These are phyloP conservation scores for Cepaea hortensis DNA, from an alignment of 2,888 invertebrate species.

Conservation along the genomic window DNA sequence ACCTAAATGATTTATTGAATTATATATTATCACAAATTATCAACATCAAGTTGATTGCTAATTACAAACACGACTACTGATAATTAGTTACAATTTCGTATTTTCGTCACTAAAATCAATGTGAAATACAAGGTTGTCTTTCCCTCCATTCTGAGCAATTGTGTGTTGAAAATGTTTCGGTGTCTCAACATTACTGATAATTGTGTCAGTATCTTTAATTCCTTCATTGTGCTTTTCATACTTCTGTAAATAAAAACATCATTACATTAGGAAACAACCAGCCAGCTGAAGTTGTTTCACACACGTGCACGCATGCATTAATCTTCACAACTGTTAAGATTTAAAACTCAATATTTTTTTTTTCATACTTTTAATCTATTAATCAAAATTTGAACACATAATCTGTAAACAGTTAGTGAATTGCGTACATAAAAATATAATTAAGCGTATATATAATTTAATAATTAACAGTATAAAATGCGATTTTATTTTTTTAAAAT, in stretches of 20 bases:
- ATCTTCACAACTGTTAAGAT: too few relatives aligned
- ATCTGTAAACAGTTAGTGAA: too few relatives aligned
- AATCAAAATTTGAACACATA: too few relatives aligned
- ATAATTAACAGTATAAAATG: too few relatives aligned
- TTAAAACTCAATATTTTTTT: too few relatives aligned
- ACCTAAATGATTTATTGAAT: neutral
- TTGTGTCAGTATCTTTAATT: neutral
- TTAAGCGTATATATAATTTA: too few relatives aligned
- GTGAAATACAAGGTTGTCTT: slow-evolving; percentile 9
- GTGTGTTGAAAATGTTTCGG: neutral
- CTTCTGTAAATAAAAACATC: slow-evolving; percentile 1
- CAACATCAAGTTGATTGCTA: neutral
- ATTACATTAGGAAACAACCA: neutral
- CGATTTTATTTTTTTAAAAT: too few relatives aligned
- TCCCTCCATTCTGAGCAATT: neutral
- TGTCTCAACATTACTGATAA: neutral
- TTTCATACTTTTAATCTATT: too few relatives aligned
- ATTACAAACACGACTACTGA: neutral
- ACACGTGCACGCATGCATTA: too few relatives aligned
- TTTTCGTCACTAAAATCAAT: neutral
- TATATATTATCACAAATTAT: neutral
- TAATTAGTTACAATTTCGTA: neutral
- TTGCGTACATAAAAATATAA: too few relatives aligned
- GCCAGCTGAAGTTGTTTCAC: too few relatives aligned
- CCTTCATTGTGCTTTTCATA: slow-evolving; percentile 8